These are phyloP conservation scores for Empidonax traillii DNA, from an alignment of 2,113 vertebrate genomes.

Conservation along the genomic window DNA sequence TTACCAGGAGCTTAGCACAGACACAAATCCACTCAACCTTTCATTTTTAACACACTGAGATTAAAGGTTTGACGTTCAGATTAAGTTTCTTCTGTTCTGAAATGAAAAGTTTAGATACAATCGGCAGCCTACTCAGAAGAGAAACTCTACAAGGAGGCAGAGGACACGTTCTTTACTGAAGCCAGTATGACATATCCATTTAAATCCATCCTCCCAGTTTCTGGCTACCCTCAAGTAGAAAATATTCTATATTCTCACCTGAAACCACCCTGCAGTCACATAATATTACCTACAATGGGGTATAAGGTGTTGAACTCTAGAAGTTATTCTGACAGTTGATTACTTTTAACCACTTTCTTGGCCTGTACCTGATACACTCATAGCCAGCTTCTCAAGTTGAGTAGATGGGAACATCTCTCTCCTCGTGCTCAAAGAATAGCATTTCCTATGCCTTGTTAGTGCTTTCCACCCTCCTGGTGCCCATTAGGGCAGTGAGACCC, in stretches of 20 bases:
- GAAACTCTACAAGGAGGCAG: not conserved
- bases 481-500: not conserved
- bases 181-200: fast-evolving
- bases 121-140: not conserved
- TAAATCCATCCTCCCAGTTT: not conserved
- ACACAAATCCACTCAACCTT: not conserved
- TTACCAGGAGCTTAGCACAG: not conserved
- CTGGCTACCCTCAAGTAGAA: not conserved
- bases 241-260: not conserved
- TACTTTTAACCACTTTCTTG: not conserved
- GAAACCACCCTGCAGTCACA: not conserved
- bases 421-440: not conserved
- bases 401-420: not conserved
- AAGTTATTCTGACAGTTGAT: not conserved
- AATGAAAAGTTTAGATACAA: not conserved
- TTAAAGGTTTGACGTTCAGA: not conserved
- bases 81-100: not conserved
- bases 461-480: not conserved
- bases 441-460: not conserved
- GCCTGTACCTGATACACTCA: not conserved
- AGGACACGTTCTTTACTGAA: not conserved
- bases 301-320: not conserved
- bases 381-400: not conserved
- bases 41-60: not conserved
- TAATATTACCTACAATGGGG: not conserved